Percentiles rank a stretch among this genome's conserved stretches.
phyloP scores from a whole-genome alignment of 2,113 vertebrate species.

The Campylomormyrus numenius region DNA sequence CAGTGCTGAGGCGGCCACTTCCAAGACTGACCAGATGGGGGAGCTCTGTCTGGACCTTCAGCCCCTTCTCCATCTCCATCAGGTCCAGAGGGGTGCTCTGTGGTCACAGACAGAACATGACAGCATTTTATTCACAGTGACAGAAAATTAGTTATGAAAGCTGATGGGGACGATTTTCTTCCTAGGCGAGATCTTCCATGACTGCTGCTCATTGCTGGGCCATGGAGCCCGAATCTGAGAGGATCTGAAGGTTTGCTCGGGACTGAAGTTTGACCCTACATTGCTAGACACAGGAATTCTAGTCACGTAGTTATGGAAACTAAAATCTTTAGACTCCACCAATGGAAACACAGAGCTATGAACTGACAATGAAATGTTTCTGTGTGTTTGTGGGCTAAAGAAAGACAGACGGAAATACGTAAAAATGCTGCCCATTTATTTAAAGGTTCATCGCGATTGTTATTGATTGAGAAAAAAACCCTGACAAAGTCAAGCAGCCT shows the following conservation, averaged over 20 bases:
- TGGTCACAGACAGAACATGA: not conserved
- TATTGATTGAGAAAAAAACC: not conserved
- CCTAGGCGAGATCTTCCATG: not conserved
- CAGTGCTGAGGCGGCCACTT: conserved; percentile 86
- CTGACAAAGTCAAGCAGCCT: not conserved
- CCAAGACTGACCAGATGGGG: conserved; percentile 92
- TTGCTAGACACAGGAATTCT: not conserved
- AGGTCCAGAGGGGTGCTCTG: conserved; percentile 85
- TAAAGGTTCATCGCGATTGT: not conserved
- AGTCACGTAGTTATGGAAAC: not conserved
- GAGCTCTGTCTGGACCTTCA: conserved; percentile 88
- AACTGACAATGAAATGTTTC: not conserved
- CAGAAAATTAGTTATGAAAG: not conserved
- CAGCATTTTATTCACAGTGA: not conserved
- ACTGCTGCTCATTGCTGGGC: not conserved
- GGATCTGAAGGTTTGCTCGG: not conserved
- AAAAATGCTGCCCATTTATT: not conserved
- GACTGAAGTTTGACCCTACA: not conserved
- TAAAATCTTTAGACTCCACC: not conserved
- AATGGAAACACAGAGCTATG: not conserved
- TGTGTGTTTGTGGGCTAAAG: not conserved
- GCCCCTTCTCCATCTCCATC: conserved; percentile 79
- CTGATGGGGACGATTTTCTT: not conserved
- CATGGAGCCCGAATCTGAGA: not conserved
- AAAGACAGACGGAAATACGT: not conserved